Evolutionary conservation across 2,888 invertebrate species (phyloP), one percentile per base, ranked within the genome.

Genomic region (Pyrgus malvae): DNA sequence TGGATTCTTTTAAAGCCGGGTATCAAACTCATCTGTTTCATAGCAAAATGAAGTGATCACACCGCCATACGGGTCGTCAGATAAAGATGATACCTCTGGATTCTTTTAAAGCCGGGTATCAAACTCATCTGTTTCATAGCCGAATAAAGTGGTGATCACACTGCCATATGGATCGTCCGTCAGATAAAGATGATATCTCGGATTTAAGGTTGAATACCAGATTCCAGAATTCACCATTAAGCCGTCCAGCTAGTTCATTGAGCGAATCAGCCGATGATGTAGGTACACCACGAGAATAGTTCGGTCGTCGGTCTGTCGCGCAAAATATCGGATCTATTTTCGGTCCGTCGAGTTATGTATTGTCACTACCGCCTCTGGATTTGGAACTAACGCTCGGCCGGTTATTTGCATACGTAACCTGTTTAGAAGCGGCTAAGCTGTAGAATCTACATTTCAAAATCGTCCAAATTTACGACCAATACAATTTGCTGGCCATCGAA

Each of bases 361-460:
- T 53, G 53, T 53, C 53, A 40, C 45, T 53, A 45, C 53, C 53
- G 45, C 51, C 44, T 51, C 27, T 51, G 44, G 45, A 53, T 53
- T 53, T 53, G 51, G 51, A 37, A 53, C 51, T 51, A 51, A 53
- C 51, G 51, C 16, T 53, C 44, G 51, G 45, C 35, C 21, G 44
- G 51, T 53, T 53, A 53, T 53, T 53, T 53, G 44, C 51, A 53
- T 53, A 53, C 51, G 29, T 53, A 53, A 53, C 51, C 51, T 53
- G 51, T 53, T 53, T 53, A 16, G 51, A 53, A 53, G 51, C 51
- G 35, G 42, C 50, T 42, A 50, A 50, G 50, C 51, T 27, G 44
- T 49, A 53, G 45, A 53, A 31, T 53, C 16, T 53, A 53, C 53
- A 38, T 53, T 53, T 53, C 45, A 45, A 45, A 45, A 53, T 53